phyloP scores from a whole-genome alignment of 2,113 vertebrate genomes.

The Rhinoderma darwinii region DNA sequence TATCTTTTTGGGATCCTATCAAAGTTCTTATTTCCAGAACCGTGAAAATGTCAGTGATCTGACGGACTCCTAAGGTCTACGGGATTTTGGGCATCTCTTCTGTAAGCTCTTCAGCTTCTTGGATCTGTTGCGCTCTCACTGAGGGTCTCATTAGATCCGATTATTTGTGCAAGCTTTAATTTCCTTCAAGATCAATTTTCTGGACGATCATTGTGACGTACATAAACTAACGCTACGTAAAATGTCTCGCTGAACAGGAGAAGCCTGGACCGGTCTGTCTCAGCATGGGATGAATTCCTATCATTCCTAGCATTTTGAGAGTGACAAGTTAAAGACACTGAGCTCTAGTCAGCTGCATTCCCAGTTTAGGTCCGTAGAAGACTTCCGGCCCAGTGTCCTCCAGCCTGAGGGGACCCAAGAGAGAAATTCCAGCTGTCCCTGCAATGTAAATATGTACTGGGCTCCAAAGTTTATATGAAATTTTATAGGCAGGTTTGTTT shows the following conservation, averaged over 20 bases:
- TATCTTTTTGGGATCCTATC: no score
- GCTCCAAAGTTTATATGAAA: constrained; percentile 1
- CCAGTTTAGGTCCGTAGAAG: constrained; percentile 38
- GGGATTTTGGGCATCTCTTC: no score
- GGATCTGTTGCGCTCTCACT: not conserved
- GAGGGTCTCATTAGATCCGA: not conserved
- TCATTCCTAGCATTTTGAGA: constrained; percentile 31
- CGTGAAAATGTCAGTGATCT: no score
- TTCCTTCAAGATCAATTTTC: not conserved
- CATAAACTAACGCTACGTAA: not conserved
- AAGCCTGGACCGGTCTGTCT: constrained; percentile 11
- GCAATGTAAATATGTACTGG: constrained; percentile 39
- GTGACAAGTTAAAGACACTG: constrained; percentile 27
- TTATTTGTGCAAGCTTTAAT: not conserved
- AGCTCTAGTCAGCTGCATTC: constrained; percentile 32
- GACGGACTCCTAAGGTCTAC: no score
- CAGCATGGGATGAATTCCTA: constrained; percentile 30
- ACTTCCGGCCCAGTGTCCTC: constrained; percentile 37
- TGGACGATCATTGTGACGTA: constrained; percentile 5
- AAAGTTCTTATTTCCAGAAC: no score
- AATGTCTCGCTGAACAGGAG: not conserved
- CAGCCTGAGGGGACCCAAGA: constrained; percentile 19
- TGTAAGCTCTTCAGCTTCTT: no score
- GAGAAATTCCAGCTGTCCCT: constrained; percentile 47
- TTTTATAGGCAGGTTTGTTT: constrained; percentile 53